Percentiles rank a stretch among this genome's conserved stretches.
phyloP scores from a whole-genome alignment of 1,140 invertebrate genomes.

The Drosophila watanabei region DNA sequence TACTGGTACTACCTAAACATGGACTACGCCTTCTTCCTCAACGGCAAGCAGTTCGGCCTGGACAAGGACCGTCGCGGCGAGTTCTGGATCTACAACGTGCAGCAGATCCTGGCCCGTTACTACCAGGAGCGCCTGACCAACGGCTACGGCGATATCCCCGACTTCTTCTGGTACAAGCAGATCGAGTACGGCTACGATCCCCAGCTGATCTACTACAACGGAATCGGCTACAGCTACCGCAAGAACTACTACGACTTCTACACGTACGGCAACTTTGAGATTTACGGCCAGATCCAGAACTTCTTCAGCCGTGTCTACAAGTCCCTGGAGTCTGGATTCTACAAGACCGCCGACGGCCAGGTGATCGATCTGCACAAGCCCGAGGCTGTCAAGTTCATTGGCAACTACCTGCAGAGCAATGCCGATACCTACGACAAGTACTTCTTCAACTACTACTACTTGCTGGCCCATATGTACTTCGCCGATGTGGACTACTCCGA shows the following conservation, averaged over 20 bases:
- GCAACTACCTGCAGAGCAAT: slow-evolving; percentile 6
- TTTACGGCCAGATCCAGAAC: neutral
- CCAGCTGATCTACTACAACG: slow-evolving; percentile 7
- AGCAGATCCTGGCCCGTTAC: slow-evolving; percentile 4
- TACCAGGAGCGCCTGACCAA: slow-evolving; percentile 1
- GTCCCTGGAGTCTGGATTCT: neutral
- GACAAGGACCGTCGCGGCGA: slow-evolving; percentile 7
- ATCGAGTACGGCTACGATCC: slow-evolving; percentile 6
- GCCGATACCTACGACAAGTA: neutral
- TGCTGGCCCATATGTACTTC: slow-evolving; percentile 12
- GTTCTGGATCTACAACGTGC: slow-evolving; percentile 6
- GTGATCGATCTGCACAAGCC: slow-evolving; percentile 7
- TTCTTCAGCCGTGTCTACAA: slow-evolving; percentile 5
- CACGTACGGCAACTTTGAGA: slow-evolving; percentile 6
- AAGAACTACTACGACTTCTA: slow-evolving; percentile 7
- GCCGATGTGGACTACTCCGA: slow-evolving; percentile 1
- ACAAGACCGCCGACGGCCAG: slow-evolving; percentile 3
- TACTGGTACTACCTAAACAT: slow-evolving; percentile 9
- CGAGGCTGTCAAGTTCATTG: slow-evolving; percentile 2
- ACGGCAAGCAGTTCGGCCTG: neutral
- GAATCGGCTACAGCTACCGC: slow-evolving; percentile 3
- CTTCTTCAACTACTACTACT: slow-evolving; percentile 2
- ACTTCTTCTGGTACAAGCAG: slow-evolving; percentile 6
- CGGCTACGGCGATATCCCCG: slow-evolving; percentile 1
- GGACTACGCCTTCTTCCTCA: slow-evolving; percentile 6